Base-by-base conservation (phyloP, 2,888 invertebrate species). In the Acanthosepion esculentum region DNA sequence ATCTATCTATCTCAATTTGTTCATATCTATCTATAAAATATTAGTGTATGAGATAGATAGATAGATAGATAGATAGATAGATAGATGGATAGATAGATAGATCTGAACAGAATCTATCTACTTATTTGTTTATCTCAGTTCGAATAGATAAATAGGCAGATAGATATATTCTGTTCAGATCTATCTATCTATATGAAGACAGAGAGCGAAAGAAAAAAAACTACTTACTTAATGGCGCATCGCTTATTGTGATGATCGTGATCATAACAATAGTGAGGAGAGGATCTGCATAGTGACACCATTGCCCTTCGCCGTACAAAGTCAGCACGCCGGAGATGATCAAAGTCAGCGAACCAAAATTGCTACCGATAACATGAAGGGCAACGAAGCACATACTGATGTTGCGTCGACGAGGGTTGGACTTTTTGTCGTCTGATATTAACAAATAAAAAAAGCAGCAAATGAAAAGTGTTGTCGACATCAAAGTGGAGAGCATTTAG, bases 261-360 rank as follows among this genome's bases (percentile, higher is more conserved):
- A 93, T 50, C 48, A 93, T 93, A 5, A 48, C 48, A 23, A 93
- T 93, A 0, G 93, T 48, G 3, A 93, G 48, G 29, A 93, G 33
- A 18, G 93, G 93, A 20, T 93, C 93, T 18, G 93, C 93, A 26
- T 93, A 93, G 93, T 93, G 93, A 53, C 93, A 93, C 93, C 93
- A 93, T 18, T 93, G 93, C 50, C 93, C 93, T 93, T 93, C 93
- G 15, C 93, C 93, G 12, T 53, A 93, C 3, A 93, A 29, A 15
- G 50, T 93, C 5, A 93, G 93, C 33, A 93, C 50, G 18, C 93
- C 93, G 53, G 50, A 53, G 18, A 93, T 53, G 10, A 93, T 93
- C 53, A 93, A 20, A 23, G 50, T 53, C 15, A 93, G 0, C 6
- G 93, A 93, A 53, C 50, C 50, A n/a, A 93, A 93, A 29, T 93